These are phyloP conservation scores for Sebastes matsubarae DNA, from an alignment of 2,797 vertebrate species.

Conservation along the genomic window DNA sequence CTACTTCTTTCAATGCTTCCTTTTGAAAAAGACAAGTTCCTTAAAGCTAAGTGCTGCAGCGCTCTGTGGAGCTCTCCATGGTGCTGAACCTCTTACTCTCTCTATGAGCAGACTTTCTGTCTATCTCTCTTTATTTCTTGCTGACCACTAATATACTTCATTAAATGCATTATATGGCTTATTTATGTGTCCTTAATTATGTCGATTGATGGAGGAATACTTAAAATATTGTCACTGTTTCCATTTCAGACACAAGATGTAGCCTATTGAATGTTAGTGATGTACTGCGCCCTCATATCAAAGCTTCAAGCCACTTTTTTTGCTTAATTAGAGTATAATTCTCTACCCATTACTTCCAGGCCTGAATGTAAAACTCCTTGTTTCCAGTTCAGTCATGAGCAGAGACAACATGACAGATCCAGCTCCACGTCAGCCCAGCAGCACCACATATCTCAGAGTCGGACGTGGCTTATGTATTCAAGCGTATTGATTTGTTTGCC, in stretches of 20 bases:
- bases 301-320: background rate
- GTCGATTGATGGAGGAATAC: background rate
- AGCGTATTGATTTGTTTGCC: slow-evolving; percentile 58
- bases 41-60: fast-evolving
- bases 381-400: background rate
- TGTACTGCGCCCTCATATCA: background rate
- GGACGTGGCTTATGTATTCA: slow-evolving; percentile 28
- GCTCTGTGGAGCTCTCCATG: slow-evolving; percentile 26
- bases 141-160: background rate
- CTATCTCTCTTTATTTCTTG: background rate
- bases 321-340: slow-evolving; percentile 1
- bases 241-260: background rate
- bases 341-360: background rate
- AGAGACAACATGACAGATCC: slow-evolving; percentile 6
- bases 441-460: slow-evolving; percentile 15
- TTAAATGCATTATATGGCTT: background rate
- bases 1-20: background rate
- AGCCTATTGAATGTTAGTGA: background rate
- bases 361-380: slow-evolving; percentile 1
- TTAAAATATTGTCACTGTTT: background rate
- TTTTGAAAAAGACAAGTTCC: background rate
- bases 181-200: background rate
- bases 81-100: slow-evolving; percentile 21
- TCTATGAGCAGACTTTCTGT: background rate
- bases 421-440: background rate